Evolutionary conservation across 2,888 invertebrate genomes (phyloP).

Genomic region (Volucella inanis): DNA sequence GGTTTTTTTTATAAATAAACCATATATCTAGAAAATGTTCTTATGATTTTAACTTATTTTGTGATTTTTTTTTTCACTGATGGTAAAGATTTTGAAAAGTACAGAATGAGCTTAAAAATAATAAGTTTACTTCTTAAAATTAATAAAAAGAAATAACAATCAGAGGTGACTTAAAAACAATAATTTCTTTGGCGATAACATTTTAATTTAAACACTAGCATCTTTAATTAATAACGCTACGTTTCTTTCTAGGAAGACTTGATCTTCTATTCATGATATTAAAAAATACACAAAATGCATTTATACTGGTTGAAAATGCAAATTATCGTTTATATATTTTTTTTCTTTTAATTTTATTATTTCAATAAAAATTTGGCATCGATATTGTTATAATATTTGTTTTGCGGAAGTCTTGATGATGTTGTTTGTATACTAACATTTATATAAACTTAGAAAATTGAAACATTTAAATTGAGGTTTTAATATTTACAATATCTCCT

Average conservation of each 20-base stretch:
- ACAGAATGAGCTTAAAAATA: slow-evolving; percentile 45
- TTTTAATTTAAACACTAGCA: slow-evolving; percentile 71
- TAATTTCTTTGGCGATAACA: slow-evolving; percentile 74
- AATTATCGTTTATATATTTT: slow-evolving; percentile 43
- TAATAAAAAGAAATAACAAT: slow-evolving; percentile 62
- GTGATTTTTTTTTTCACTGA: slow-evolving; percentile 47
- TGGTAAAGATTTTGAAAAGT: slow-evolving; percentile 44
- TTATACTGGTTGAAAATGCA: slow-evolving; percentile 58
- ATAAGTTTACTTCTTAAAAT: slow-evolving; percentile 50
- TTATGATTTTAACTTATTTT: slow-evolving; percentile 12
- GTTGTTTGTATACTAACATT: slow-evolving; percentile 65
- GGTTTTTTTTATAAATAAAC: slow-evolving; percentile 50
- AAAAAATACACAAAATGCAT: slow-evolving; percentile 72
- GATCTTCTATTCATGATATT: slow-evolving; percentile 74
- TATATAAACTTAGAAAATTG: slow-evolving; percentile 65
- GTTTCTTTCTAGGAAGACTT: slow-evolving; percentile 73
- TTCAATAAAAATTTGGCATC: slow-evolving; percentile 72
- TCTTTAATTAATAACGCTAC: slow-evolving; percentile 67
- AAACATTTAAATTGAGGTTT: slow-evolving; percentile 60
- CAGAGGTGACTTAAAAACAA: slow-evolving; percentile 68
- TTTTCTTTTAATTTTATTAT: slow-evolving; percentile 41
- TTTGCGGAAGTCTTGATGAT: slow-evolving; percentile 73
- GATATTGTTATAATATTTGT: slow-evolving; percentile 60
- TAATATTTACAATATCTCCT: slow-evolving; percentile 62
- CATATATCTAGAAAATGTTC: slow-evolving; percentile 39